Percentiles rank a stretch among this genome's conserved stretches.
phyloP scores from a whole-genome alignment of 2,888 invertebrate species.

The Branchipolynoe longqiensis region DNA sequence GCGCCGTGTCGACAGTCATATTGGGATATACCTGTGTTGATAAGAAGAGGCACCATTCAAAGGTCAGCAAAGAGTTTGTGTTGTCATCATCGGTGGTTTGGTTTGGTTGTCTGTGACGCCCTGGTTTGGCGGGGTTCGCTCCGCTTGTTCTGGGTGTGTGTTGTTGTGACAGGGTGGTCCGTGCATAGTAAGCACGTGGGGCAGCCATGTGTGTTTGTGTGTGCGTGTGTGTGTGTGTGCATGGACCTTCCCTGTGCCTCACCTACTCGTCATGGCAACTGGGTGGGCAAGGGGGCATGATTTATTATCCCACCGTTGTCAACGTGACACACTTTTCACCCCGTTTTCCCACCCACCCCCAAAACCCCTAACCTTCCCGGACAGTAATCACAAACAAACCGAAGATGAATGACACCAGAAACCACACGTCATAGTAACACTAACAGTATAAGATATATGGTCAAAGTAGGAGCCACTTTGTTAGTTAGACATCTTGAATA shows the following conservation, averaged over 20 bases:
- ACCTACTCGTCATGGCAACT: conserved; percentile 3
- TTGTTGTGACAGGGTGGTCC: background rate
- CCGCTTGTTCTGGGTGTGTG: background rate
- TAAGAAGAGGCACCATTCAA: conserved; percentile 22
- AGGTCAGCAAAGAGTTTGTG: conserved; percentile 32
- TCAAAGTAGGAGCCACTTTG: too few relatives aligned
- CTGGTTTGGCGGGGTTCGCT: background rate
- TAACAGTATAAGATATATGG: too few relatives aligned
- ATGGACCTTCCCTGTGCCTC: background rate
- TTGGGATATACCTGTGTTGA: conserved; percentile 38
- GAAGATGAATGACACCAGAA: too few relatives aligned
- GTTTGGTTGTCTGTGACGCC: background rate
- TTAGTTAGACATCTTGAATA: too few relatives aligned
- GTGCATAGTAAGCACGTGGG: background rate
- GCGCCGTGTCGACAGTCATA: conserved; percentile 49
- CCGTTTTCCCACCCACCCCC: background rate
- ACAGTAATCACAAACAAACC: too few relatives aligned
- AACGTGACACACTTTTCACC: conserved; percentile 50
- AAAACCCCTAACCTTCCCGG: too few relatives aligned
- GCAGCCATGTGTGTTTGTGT: too few relatives aligned
- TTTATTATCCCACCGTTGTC: conserved; percentile 33
- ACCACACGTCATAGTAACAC: too few relatives aligned
- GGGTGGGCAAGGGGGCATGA: conserved; percentile 9
- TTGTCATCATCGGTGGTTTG: background rate
- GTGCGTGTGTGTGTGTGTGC: too few relatives aligned